phyloP scores from a whole-genome alignment of 2,797 vertebrate genomes.

The Falco columbarius region DNA sequence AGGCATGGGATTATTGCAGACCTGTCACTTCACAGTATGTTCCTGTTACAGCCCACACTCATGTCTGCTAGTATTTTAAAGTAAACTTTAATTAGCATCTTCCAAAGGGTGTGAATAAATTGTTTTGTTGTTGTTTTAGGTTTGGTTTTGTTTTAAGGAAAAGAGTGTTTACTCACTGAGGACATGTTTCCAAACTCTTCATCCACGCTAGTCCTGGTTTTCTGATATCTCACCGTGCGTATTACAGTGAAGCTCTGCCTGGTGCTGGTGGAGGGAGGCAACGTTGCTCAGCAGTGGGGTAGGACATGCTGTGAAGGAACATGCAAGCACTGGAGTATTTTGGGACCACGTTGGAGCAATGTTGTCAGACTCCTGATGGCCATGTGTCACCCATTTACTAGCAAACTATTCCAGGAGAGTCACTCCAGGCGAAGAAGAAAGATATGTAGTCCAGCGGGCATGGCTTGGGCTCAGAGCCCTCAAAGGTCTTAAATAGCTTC shows the following conservation, averaged over 20 bases:
- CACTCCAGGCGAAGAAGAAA: not conserved
- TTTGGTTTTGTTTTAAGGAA: slow-evolving; percentile 54
- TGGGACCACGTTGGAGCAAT: not conserved
- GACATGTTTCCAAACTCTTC: slow-evolving; percentile 49
- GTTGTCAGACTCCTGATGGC: not conserved
- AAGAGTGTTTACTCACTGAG: slow-evolving; percentile 31
- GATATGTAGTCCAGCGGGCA: not conserved
- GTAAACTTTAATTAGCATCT: slow-evolving; percentile 66
- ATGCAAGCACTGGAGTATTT: not conserved
- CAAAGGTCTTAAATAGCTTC: not conserved
- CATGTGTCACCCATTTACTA: not conserved
- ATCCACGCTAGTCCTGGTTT: not conserved
- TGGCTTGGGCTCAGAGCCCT: not conserved
- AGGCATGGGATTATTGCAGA: slow-evolving; percentile 61
- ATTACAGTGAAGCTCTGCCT: rapidly evolving
- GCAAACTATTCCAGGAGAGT: not conserved
- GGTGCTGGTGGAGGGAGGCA: not conserved
- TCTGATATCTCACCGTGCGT: not conserved
- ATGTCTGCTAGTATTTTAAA: slow-evolving; percentile 67
- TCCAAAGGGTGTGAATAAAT: slow-evolving; percentile 52
- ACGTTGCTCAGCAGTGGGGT: not conserved
- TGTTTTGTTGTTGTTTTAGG: slow-evolving; percentile 65
- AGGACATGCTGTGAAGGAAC: rapidly evolving
- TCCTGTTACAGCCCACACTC: slow-evolving; percentile 70
- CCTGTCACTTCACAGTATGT: slow-evolving; percentile 71